Conservation (phyloP, 2,888 invertebrate genomes). For the Onthophagus sagittarius region DNA sequence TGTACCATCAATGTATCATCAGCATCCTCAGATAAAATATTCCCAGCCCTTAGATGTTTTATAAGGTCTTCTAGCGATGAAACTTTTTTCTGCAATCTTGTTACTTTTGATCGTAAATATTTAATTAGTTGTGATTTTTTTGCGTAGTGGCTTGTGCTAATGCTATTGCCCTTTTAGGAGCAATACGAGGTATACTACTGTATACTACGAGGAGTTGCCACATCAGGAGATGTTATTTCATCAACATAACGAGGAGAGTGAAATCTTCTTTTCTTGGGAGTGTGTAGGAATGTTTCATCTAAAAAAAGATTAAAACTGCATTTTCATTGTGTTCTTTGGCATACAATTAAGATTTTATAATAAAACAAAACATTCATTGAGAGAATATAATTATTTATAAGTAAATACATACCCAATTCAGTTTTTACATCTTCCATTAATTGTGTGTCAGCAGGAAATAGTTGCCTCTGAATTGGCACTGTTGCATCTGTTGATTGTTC, state of each 20-base stretch:
- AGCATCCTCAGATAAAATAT: conserved; percentile 23
- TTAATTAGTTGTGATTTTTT: conserved; percentile 14
- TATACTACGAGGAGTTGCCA: no score
- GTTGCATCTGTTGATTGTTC: no score
- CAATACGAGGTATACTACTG: conserved; percentile 14
- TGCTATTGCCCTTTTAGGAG: conserved; percentile 11
- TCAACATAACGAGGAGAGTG: conserved; percentile 19
- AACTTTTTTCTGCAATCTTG: conserved; percentile 17
- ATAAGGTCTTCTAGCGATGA: conserved; percentile 18
- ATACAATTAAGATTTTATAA: no score
- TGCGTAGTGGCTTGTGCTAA: conserved; percentile 10
- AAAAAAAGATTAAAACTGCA: not conserved
- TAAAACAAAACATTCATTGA: no score
- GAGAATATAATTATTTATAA: no score
- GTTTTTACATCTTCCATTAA: no score
- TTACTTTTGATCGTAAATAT: conserved; percentile 7
- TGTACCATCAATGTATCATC: conserved; percentile 21
- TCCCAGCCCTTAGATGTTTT: conserved; percentile 15
- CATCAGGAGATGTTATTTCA: conserved; percentile 13
- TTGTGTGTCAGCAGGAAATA: no score
- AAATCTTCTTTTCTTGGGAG: conserved; percentile 21
- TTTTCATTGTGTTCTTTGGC: no score
- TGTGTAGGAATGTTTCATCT: not conserved
- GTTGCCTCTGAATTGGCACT: no score
- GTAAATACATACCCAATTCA: no score